These are phyloP conservation scores for Austrofundulus limnaeus DNA, from an alignment of 2,113 vertebrate species.

Conservation along the genomic window DNA sequence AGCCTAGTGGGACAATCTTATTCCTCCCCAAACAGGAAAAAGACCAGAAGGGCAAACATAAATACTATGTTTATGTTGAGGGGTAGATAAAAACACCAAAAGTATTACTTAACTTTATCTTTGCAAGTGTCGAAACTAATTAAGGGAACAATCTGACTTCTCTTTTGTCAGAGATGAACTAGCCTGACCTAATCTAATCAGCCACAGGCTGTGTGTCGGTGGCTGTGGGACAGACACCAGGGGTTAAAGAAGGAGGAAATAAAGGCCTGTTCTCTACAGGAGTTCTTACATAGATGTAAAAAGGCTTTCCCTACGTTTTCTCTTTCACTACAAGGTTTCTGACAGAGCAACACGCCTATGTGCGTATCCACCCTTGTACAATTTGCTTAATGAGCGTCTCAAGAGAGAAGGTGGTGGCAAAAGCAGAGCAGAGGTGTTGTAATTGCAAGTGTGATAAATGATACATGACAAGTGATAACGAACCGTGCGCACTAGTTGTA, in stretches of 20 bases:
- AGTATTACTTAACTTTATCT: conserved; percentile 11
- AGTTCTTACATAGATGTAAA: conserved; percentile 5
- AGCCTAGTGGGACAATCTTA: conserved; percentile 14
- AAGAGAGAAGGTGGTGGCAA: conserved; percentile 24
- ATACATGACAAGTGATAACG: conserved; percentile 56
- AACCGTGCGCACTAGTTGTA: conserved; percentile 37
- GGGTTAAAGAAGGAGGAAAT: conserved; percentile 16
- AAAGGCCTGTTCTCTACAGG: conserved; percentile 16
- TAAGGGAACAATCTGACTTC: conserved; percentile 7
- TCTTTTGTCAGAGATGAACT: conserved; percentile 23
- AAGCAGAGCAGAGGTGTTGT: conserved; percentile 31
- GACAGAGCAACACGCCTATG: conserved; percentile 25
- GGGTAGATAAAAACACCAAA: conserved; percentile 10
- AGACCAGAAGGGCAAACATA: not conserved
- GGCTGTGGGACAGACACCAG: not conserved
- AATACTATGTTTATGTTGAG: not conserved
- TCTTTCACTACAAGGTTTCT: not conserved
- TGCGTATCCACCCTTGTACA: conserved; percentile 11
- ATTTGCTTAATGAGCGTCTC: conserved; percentile 40
- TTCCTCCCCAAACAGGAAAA: not conserved
- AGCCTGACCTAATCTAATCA: conserved; percentile 39
- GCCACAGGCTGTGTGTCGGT: conserved; percentile 60
- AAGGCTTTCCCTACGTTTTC: conserved; percentile 9
- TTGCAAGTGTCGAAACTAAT: not conserved
- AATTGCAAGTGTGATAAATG: conserved; percentile 66